A percentile compares a stretch with the other conserved stretches of the same genome.
Evolutionary conservation across 2,888 invertebrate genomes (phyloP).

Genomic region (Sarcophaga carnaria): DNA sequence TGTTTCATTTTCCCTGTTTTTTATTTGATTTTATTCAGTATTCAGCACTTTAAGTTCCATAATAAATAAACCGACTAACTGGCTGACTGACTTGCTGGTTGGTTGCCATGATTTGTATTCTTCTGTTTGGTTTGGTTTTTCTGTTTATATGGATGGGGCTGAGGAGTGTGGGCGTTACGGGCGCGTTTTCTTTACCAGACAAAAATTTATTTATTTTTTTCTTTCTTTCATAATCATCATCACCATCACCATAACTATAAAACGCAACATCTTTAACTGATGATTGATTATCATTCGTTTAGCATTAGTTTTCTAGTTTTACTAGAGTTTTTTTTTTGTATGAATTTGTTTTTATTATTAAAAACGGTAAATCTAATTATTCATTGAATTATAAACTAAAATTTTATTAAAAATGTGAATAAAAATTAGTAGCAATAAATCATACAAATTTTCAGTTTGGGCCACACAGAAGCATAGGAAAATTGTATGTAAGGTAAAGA

Average conservation of each 20-base stretch:
- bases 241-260: background rate
- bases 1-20: background rate
- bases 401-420: background rate
- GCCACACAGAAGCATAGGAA: too few relatives aligned
- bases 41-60: background rate
- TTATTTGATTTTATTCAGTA: background rate
- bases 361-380: conserved; percentile 43
- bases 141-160: conserved; percentile 5
- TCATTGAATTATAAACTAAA: background rate
- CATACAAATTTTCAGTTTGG: conserved; percentile 1
- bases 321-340: background rate
- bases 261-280: conserved; percentile 47
- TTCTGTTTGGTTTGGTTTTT: conserved; percentile 3
- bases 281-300: conserved; percentile 55
- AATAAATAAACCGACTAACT: background rate
- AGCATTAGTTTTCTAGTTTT: background rate
- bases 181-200: conserved; percentile 52
- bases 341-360: background rate
- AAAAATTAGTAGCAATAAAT: background rate
- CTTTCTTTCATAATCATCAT: conserved; percentile 27
- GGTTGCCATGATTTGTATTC: background rate
- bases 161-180: conserved; percentile 62
- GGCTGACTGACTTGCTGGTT: background rate
- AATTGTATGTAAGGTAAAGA: too few relatives aligned
- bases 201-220: background rate